phyloP scores from a whole-genome alignment of 1,140 invertebrate species.

The Leptinotarsa lineolata region DNA sequence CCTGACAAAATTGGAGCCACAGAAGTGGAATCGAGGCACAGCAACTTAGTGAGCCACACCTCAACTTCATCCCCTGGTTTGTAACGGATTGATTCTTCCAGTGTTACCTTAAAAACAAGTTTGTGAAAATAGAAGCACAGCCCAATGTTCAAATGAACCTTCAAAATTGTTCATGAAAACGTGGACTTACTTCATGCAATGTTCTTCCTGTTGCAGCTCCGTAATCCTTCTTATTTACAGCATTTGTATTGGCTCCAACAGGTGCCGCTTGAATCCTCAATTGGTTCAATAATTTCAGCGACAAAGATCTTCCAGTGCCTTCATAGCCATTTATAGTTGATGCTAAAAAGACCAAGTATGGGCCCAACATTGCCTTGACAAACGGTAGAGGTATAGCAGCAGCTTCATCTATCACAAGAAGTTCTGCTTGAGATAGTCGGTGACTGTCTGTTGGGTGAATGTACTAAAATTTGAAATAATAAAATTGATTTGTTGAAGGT shows the following conservation, averaged over 20 bases:
- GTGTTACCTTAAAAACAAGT: conserved; percentile 62
- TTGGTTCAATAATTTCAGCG: conserved; percentile 93
- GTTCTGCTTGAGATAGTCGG: conserved; percentile 89
- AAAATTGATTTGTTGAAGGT: too few relatives aligned
- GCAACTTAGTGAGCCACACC: conserved; percentile 86
- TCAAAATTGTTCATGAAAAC: conserved; percentile 1
- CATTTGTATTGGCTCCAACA: conserved; percentile 57
- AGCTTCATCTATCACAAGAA: conserved; percentile 97
- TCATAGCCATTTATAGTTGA: conserved; percentile 99
- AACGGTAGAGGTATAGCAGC: conserved; percentile 96
- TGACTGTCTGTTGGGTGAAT: conserved; percentile 91
- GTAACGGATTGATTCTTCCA: conserved; percentile 97
- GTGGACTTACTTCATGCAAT: conserved; percentile 59
- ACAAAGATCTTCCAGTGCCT: conserved; percentile 95
- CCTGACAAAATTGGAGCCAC: conserved; percentile 70
- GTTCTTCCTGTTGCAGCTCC: conserved; percentile 60
- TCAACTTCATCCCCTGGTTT: conserved; percentile 86
- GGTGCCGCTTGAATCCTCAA: conserved; percentile 68
- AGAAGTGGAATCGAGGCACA: conserved; percentile 87
- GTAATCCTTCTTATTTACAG: conserved; percentile 54
- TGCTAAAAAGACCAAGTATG: conserved; percentile 93
- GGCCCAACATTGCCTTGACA: conserved; percentile 88
- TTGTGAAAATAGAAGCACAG: not conserved
- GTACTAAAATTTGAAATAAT: conserved; percentile 67
- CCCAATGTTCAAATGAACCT: not conserved